Base-by-base conservation (phyloP, 53 echinoderm and acorn worm species). In the Henricia sp. region DNA sequence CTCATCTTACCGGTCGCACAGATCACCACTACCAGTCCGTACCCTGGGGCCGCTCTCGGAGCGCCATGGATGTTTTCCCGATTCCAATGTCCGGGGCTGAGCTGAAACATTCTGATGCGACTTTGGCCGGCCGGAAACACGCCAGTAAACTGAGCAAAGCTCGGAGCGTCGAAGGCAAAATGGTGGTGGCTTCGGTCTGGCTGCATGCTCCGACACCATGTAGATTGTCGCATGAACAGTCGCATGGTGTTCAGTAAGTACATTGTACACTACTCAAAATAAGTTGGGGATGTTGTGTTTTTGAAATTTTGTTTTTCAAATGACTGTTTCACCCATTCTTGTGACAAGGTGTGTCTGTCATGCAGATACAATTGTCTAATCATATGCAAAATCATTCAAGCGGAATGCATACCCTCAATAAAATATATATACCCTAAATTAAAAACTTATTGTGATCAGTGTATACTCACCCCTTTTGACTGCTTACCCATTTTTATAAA, bases 171-270 rank as follows among this genome's bases (percentile, higher is more conserved):
- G 78, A 78, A 2, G 78, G 78, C 28, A 78, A 78, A 46, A 46
- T 78, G 78, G 78, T 78, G 60, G 48, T 78, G 14, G 14, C 29
- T 20, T 59, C 78, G 5, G 62, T 78, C 29, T 78, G 78, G 78
- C 48, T 78, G n/a, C 78, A 78, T 63, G 64, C 64, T 16, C 78
- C 78, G 11, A 78, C 78, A 4, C 78, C 78, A 8, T 30, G 64
- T 64, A 62, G 56, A 25, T 46, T 78, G 39, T 78, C 78, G 10
- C 62, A 78, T 33, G 78, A 78, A 19, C 78, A 78, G 11, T 60
- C 78, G 33, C 62, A 46, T 43, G 78, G 78, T 27, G 78, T 78
- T 46, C 78, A 78, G 78, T 78, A 63, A 78, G 78, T 78, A 63
- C 58, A 24, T 3, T 35, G n/a, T n/a, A n/a, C n/a, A n/a, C n/a